phyloP scores from a whole-genome alignment of 2,113 vertebrate genomes.

The Saiga tatarica region DNA sequence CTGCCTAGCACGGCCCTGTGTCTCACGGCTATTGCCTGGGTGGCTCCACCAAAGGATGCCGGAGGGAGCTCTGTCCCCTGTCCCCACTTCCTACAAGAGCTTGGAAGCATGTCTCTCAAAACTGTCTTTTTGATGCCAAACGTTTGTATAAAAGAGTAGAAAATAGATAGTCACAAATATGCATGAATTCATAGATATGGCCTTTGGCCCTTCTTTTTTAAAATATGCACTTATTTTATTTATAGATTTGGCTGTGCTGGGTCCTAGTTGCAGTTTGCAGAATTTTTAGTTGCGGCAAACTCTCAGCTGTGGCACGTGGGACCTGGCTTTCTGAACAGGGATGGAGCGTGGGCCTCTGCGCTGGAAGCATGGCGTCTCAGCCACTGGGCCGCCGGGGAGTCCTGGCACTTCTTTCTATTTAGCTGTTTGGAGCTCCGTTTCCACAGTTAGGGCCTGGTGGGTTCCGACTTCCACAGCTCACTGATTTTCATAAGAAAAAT shows the following conservation, averaged over 20 bases:
- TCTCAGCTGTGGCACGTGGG: neutral
- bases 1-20: fast-evolving
- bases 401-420: neutral
- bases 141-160: neutral
- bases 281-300: neutral
- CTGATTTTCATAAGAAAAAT: neutral
- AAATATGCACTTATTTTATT: neutral
- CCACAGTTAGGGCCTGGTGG: neutral
- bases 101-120: neutral
- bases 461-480: neutral
- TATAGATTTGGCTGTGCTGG: neutral
- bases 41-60: neutral
- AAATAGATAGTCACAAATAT: neutral
- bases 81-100: neutral
- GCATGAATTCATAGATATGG: neutral
- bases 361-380: neutral
- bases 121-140: neutral
- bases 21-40: fast-evolving
- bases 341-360: neutral
- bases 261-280: neutral
- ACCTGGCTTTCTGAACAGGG: neutral
- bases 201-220: neutral
- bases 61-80: neutral
- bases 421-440: neutral
- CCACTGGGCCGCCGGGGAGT: neutral